phyloP scores from a whole-genome alignment of 2,113 vertebrate genomes.

The Tiliqua scincoides region DNA sequence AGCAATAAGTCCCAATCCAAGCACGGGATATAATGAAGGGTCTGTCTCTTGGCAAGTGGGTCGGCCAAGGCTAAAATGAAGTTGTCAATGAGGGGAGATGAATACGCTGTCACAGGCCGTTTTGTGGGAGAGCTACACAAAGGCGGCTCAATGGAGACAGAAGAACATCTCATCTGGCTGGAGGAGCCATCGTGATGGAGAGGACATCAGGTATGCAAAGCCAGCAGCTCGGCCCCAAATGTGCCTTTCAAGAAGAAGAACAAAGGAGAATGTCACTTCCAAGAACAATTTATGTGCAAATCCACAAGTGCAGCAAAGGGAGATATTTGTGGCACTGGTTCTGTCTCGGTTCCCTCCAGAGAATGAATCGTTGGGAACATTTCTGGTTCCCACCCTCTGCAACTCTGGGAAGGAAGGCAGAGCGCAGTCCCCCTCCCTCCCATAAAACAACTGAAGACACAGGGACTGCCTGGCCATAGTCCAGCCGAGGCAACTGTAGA shows the following conservation, averaged over 20 bases:
- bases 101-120: slow-evolving; percentile 16
- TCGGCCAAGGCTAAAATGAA: neutral
- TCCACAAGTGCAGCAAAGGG: neutral
- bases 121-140: slow-evolving; percentile 36
- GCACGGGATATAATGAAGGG: slow-evolving; percentile 42
- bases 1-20: slow-evolving; percentile 41
- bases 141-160: slow-evolving; percentile 25
- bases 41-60: slow-evolving; percentile 48
- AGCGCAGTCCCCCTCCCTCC: neutral
- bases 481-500: neutral
- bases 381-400: slow-evolving; percentile 20
- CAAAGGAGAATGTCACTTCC: slow-evolving; percentile 20
- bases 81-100: slow-evolving; percentile 8
- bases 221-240: slow-evolving; percentile 6
- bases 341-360: slow-evolving; percentile 14
- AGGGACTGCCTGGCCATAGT: neutral
- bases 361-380: slow-evolving; percentile 40
- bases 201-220: slow-evolving; percentile 19
- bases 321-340: slow-evolving; percentile 41
- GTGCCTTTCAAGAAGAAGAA: neutral
- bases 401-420: slow-evolving; percentile 33
- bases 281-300: slow-evolving; percentile 1
- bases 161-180: neutral
- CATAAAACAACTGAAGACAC: neutral
- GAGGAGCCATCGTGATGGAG: neutral